Percentiles rank a stretch among this genome's conserved stretches.
Evolutionary conservation across 2,113 vertebrate species (phyloP).

Genomic region (Elachura formosa): DNA sequence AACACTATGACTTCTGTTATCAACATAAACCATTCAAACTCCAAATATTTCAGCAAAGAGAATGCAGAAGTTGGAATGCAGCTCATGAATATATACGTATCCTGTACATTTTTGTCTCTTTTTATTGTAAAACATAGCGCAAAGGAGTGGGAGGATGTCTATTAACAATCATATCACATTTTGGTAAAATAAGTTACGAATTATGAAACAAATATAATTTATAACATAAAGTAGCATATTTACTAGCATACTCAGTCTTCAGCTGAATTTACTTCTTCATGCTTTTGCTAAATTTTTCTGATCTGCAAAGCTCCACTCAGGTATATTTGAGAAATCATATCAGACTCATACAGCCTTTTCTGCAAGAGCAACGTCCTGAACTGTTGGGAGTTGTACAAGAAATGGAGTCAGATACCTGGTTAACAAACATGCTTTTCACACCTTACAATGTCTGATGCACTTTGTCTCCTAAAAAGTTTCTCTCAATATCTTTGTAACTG

Average conservation of each 20-base stretch:
- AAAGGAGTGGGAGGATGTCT: neutral
- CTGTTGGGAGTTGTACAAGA: neutral
- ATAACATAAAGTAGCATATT: neutral
- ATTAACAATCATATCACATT: neutral
- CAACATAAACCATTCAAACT: neutral
- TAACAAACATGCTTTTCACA: neutral
- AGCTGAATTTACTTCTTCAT: neutral
- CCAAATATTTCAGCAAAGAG: neutral
- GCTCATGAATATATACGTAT: neutral
- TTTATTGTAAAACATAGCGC: neutral
- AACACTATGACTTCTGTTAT: neutral
- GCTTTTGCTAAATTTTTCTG: neutral
- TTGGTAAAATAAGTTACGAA: neutral
- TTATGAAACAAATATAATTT: neutral
- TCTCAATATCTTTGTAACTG: neutral
- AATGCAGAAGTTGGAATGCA: neutral
- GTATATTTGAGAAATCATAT: neutral
- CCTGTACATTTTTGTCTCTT: neutral
- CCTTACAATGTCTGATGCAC: rapidly evolving
- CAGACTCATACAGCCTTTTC: neutral
- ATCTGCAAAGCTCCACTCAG: neutral
- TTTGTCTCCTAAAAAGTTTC: neutral
- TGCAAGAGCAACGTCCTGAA: neutral
- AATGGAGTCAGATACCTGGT: neutral
- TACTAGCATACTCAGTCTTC: neutral